Base-by-base conservation (phyloP, 1,140 invertebrate species). In the Polypedilum vanderplanki region DNA sequence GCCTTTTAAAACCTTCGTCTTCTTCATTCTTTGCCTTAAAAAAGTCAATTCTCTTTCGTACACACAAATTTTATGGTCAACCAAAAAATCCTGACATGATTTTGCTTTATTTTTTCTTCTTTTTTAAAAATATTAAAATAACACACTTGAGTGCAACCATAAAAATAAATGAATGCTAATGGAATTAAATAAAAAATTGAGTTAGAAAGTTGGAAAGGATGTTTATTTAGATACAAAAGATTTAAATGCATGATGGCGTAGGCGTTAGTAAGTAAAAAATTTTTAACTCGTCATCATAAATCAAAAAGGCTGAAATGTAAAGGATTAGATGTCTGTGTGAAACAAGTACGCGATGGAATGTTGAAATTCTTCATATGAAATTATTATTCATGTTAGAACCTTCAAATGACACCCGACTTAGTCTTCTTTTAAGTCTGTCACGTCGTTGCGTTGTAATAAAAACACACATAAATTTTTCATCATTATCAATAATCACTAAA, bases 121-220 rank as follows among this genome's bases (percentile, higher is more conserved):
- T 46, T 7, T 46, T 46, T 57, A 57, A 57, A 57, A 57, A 57
- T 57, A 57, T 57, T 57, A 57, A 57, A 57, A 57, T 57, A 57
- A 57, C 46, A 57, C 46, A 57, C 46, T 57, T 57, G 46, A 57
- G 46, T 57, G 46, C 46, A 57, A 57, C 46, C 46, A 57, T 57
- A 57, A 57, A n/a, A 57, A n/a, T 57, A 57, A 57, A 57, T n/a
- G 46, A 57, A 57, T 15, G n/a, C 46, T 57, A 57, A 57, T 57
- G 10, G 46, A 57, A 57, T 57, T 57, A n/a, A 57, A n/a, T 12
- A 57, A 57, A 15, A n/a, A 57, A 46, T 12, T 46, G 8, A 9
- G 8, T 46, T 46, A 46, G 15, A 57, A 57, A n/a, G 46, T n/a
- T 3, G n/a, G 46, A 57, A 57, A 57, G 46, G 46, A 57, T 57